Conservation (phyloP, 2,113 vertebrate species). For the Meleagris gallopavo region DNA sequence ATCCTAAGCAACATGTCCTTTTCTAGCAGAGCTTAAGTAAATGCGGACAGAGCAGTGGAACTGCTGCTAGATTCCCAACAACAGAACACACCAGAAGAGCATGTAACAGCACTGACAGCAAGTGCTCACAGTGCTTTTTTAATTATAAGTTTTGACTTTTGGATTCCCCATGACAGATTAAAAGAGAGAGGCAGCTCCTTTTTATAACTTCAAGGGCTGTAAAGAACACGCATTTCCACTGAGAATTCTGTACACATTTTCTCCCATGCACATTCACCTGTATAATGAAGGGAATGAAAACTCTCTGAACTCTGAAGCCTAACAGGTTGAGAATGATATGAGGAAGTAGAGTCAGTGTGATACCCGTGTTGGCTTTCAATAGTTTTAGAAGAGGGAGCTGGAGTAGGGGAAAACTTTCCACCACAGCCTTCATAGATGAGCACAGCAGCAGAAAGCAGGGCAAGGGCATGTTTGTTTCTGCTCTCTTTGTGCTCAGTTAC, state of each 20-base stretch:
- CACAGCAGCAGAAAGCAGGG: neutral
- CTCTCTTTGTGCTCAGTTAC: neutral
- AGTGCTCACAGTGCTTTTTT: neutral
- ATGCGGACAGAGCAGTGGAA: neutral
- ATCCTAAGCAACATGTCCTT: neutral
- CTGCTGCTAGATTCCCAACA: neutral
- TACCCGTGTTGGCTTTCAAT: neutral
- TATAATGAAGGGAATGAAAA: neutral
- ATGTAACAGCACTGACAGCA: rapidly evolving
- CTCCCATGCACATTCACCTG: neutral
- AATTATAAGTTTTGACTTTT: neutral
- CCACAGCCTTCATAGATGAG: neutral
- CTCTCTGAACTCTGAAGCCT: neutral
- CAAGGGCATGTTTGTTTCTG: neutral
- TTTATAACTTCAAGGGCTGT: neutral
- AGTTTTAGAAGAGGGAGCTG: neutral
- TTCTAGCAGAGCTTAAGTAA: neutral
- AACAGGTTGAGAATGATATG: neutral
- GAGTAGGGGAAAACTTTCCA: neutral
- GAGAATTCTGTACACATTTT: neutral
- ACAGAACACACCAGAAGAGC: neutral
- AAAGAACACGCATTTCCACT: neutral
- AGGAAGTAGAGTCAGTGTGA: neutral
- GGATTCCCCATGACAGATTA: neutral
- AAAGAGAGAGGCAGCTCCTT: neutral